Evolutionary conservation across 1,140 invertebrate genomes (phyloP), one percentile per base, ranked within the genome.

Genomic region (Calosoma granatense): DNA sequence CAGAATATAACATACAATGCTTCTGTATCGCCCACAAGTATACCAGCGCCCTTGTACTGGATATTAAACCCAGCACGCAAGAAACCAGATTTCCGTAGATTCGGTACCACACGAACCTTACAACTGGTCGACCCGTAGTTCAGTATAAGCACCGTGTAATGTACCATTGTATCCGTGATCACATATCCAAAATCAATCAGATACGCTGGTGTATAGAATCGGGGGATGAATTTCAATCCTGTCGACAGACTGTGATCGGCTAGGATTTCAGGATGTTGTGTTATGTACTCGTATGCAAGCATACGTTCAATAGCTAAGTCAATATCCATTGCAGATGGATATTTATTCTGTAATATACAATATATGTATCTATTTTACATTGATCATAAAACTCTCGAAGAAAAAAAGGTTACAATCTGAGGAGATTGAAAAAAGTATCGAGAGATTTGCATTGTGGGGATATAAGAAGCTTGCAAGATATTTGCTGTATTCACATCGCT

Each of bases 271-370:
- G 56, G 26, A 61, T 70, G 68, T 9, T 62, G 52, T 30, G 59
- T 22, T 2, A 75, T 56, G 59, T 67, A 63, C 22, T 65, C 58
- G 51, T 54, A 64, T 12, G 70, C 61, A 17, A 71, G 53, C 22
- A 65, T 55, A 55, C 71, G 68, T 57, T 78, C 76, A 22, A 74
- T 64, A 6, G 72, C 67, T 66, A 78, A 68, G 9, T 71, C 67
- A 15, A 77, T 75, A 51, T 76, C 75, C 3, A 70, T 57, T 17
- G 39, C 20, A 30, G 53, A 62, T 1, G 67, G 69, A 51, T 65
- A 56, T 30, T 51, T 57, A 21, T 71, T 19, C 58, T 59, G 22
- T 53, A 59, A 59, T 47, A 22, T 30, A 26, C 2, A 53, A 41
- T 41, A 51, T 36, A 39, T 20, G 12, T 58, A 22, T n/a, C 23